Evolutionary conservation across 2,888 invertebrate species (phyloP).

Genomic region (Notocelia uddmanniana): DNA sequence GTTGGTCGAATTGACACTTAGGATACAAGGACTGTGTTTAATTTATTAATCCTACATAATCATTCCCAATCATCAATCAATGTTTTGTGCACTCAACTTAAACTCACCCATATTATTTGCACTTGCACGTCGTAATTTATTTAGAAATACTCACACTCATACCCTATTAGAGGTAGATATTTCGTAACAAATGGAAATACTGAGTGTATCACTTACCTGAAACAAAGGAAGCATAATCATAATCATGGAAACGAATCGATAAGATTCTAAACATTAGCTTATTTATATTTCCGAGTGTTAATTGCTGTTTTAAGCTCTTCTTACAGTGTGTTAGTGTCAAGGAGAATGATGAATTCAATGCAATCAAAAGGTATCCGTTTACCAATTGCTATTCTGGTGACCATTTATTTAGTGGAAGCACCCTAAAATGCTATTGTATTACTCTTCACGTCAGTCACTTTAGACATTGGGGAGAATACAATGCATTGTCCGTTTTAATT

Average conservation of each 20-base stretch:
- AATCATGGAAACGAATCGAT: constrained; percentile 8
- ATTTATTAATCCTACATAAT: not conserved
- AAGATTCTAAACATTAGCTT: constrained; percentile 6
- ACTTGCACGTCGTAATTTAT: not conserved
- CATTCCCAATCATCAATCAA: no score
- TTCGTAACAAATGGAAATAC: not conserved
- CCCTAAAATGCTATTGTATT: constrained; percentile 72
- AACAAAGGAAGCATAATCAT: constrained; percentile 64
- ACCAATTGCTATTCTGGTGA: constrained; percentile 63
- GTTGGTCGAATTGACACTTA: not conserved
- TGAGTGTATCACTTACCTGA: constrained; percentile 66
- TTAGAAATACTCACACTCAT: not conserved
- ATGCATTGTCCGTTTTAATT: constrained; percentile 69
- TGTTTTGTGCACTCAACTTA: not conserved
- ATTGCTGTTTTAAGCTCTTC: constrained; percentile 13
- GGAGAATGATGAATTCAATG: constrained; percentile 63
- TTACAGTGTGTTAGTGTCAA: constrained; percentile 25
- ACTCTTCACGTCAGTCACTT: constrained; percentile 75
- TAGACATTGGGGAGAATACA: constrained; percentile 68
- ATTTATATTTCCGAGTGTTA: constrained; percentile 20
- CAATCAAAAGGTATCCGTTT: constrained; percentile 69
- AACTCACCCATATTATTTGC: not conserved
- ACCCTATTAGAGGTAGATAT: not conserved
- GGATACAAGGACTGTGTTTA: no score
- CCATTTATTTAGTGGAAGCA: constrained; percentile 73